A percentile compares a stretch with the other conserved stretches of the same genome.
These are phyloP conservation scores for Diorhabda carinulata DNA, from an alignment of 1,140 invertebrate genomes.

Conservation along the genomic window DNA sequence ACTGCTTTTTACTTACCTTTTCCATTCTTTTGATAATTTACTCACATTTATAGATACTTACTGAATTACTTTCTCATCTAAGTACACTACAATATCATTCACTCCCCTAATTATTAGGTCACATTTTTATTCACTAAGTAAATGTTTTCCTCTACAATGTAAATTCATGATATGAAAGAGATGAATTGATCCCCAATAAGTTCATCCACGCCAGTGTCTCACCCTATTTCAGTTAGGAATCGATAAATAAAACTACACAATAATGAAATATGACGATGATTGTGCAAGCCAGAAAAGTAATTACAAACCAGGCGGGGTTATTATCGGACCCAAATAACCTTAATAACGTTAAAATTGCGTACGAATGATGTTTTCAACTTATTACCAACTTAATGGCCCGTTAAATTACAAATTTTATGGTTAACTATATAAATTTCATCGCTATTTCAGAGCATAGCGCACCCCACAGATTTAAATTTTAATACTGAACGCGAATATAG, in stretches of 20 bases:
- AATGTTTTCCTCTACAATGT: too few species aligned
- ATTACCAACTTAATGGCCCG: slow-evolving; percentile 37
- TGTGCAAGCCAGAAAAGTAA: slow-evolving; percentile 36
- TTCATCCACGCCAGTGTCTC: not conserved
- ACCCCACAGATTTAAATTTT: not conserved
- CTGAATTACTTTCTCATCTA: too few species aligned
- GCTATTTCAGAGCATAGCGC: slow-evolving; percentile 7
- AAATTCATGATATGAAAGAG: too few species aligned
- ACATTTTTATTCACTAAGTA: too few species aligned
- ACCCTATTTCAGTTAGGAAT: not conserved
- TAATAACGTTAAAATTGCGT: slow-evolving; percentile 35
- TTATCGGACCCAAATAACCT: slow-evolving; percentile 35
- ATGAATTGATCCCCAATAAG: not conserved
- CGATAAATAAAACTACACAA: slow-evolving; percentile 20
- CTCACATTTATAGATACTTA: too few species aligned
- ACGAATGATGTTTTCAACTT: slow-evolving; percentile 39
- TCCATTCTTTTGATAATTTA: too few species aligned
- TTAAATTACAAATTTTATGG: slow-evolving; percentile 43
- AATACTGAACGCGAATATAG: not conserved
- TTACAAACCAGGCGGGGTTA: slow-evolving; percentile 28
- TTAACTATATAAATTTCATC: slow-evolving; percentile 20
- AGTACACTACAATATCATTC: too few species aligned
- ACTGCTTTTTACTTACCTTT: too few species aligned
- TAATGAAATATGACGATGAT: slow-evolving; percentile 35
- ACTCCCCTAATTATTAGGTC: too few species aligned